A percentile compares a stretch with the other conserved stretches of the same genome.
Conservation (phyloP, 2,113 vertebrate species). For the Xenopus laevis region DNA sequence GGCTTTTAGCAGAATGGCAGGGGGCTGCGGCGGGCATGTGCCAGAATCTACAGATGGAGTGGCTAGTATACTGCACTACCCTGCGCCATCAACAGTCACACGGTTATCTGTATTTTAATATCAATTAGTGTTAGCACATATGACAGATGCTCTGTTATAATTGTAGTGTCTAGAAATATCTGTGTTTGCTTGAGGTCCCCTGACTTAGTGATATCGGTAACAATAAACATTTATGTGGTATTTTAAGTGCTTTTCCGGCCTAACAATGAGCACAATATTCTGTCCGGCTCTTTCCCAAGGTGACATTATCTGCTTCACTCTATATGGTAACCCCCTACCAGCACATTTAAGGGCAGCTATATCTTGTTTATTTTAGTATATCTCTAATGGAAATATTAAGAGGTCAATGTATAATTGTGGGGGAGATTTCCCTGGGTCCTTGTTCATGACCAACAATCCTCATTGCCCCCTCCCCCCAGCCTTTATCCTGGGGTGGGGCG, state of each 20-base stretch:
- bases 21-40: not conserved
- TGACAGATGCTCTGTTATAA: slow-evolving; percentile 42
- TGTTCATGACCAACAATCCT: too few relatives aligned
- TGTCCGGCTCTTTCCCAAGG: not conserved
- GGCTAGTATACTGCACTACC: not conserved
- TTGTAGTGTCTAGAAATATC: slow-evolving; percentile 26
- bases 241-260: slow-evolving; percentile 2
- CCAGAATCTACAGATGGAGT: slow-evolving; percentile 37
- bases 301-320: not conserved
- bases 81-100: slow-evolving; percentile 5
- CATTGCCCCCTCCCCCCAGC: too few relatives aligned
- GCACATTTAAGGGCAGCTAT: too few relatives aligned
- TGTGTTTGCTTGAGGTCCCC: not conserved
- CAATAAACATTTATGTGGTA: slow-evolving; percentile 33
- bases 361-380: too few relatives aligned
- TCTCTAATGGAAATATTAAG: too few relatives aligned
- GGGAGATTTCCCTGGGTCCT: too few relatives aligned
- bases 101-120: slow-evolving; percentile 39
- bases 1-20: slow-evolving; percentile 19
- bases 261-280: not conserved
- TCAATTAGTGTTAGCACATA: slow-evolving; percentile 27
- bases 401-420: too few relatives aligned
- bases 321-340: not conserved
- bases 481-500: too few relatives aligned
- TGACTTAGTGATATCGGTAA: not conserved